Conservation (phyloP, 2,113 vertebrate genomes). For the Pollimyrus isidori region DNA sequence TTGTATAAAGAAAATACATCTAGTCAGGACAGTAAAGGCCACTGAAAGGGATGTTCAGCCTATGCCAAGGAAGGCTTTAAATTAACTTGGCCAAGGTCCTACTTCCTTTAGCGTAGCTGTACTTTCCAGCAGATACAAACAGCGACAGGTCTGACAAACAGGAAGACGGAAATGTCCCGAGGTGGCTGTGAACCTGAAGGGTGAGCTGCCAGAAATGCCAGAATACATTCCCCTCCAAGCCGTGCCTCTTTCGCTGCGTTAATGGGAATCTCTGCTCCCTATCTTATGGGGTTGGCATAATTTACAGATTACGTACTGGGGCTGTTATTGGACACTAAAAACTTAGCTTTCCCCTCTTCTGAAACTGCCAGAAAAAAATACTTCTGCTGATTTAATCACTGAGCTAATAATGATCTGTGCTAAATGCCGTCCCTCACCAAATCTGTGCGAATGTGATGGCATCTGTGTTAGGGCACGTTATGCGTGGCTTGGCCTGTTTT, state of each 20-base stretch:
- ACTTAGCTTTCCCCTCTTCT: background rate
- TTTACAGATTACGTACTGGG: background rate
- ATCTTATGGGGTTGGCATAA: background rate
- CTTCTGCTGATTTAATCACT: background rate
- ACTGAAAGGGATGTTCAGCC: background rate
- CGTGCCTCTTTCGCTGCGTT: background rate
- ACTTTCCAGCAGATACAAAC: slow-evolving; percentile 20
- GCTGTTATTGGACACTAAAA: background rate
- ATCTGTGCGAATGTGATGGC: background rate
- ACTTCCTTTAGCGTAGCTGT: slow-evolving; percentile 4
- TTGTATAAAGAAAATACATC: background rate
- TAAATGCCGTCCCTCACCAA: background rate
- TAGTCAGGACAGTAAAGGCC: background rate
- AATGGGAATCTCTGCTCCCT: background rate
- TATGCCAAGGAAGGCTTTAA: background rate
- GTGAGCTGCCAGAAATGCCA: background rate
- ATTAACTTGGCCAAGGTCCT: background rate
- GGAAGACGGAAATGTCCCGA: slow-evolving; percentile 49
- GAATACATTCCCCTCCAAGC: background rate
- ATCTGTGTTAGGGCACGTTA: background rate
- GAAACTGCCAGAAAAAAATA: background rate
- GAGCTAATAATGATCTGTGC: background rate
- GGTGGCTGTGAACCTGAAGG: background rate
- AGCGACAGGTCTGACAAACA: slow-evolving; percentile 37
- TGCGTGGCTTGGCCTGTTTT: background rate